phyloP scores from a whole-genome alignment of 2,113 vertebrate species.

The Oxyruncus cristatus region DNA sequence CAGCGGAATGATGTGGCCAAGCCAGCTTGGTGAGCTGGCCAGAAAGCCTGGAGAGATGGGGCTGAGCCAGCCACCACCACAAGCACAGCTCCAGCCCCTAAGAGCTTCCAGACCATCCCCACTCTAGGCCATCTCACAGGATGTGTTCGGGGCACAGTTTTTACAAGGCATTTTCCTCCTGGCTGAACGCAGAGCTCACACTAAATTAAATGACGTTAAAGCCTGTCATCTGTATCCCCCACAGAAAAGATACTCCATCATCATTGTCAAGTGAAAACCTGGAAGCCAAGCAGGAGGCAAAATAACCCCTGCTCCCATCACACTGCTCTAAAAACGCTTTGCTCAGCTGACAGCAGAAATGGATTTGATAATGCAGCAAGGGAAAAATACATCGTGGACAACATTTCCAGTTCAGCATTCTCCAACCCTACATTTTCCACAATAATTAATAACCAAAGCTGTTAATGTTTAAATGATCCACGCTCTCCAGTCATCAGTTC shows the following conservation, averaged over 20 bases:
- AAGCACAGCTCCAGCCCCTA: background rate
- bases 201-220: background rate
- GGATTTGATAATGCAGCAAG: background rate
- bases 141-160: background rate
- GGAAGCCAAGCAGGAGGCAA: background rate
- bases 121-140: background rate
- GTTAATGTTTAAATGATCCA: conserved; percentile 46
- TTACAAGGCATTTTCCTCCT: background rate
- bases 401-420: background rate
- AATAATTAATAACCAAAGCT: conserved; percentile 55
- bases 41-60: background rate
- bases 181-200: background rate
- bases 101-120: background rate
- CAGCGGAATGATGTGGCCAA: background rate
- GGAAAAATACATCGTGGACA: background rate
- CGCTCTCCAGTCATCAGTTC: background rate
- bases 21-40: background rate
- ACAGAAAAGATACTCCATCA: background rate
- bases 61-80: background rate
- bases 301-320: background rate
- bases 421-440: conserved; percentile 1
- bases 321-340: rapidly evolving
- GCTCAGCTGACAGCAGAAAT: background rate
- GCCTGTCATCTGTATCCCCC: background rate
- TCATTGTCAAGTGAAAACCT: background rate